Conservation (phyloP, 2,888 invertebrate species). For the Diaprepes abbreviatus region DNA sequence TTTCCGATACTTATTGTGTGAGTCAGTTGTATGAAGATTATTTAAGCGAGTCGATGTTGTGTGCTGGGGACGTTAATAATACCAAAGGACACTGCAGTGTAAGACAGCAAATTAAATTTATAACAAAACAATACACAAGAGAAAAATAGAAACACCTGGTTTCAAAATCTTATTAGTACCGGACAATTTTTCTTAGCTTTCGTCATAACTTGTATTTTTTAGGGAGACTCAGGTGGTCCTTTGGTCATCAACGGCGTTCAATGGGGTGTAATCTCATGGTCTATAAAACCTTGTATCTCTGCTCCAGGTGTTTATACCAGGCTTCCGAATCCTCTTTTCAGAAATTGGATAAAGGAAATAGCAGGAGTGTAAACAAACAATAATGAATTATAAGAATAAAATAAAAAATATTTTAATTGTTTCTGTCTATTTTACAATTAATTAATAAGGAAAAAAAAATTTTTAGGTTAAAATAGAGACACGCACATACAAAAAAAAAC, state of each 20-base stretch:
- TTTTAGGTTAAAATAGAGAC: too few species aligned
- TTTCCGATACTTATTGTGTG: slow-evolving; percentile 21
- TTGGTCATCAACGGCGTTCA: slow-evolving; percentile 26
- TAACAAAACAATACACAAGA: too few species aligned
- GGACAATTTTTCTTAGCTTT: too few species aligned
- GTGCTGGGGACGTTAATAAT: slow-evolving; percentile 24
- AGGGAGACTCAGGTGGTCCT: slow-evolving; percentile 37
- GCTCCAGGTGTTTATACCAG: slow-evolving; percentile 34
- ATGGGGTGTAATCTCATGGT: slow-evolving; percentile 35
- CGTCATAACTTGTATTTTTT: too few species aligned
- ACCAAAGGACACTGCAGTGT: slow-evolving; percentile 36
- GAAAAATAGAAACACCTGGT: too few species aligned
- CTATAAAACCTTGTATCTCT: slow-evolving; percentile 31
- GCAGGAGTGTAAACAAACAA: slow-evolving; percentile 15
- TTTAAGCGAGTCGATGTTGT: slow-evolving; percentile 11
- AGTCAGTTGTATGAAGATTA: slow-evolving; percentile 10
- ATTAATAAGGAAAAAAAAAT: too few species aligned
- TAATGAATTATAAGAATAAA: too few species aligned
- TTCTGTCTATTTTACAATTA: too few species aligned
- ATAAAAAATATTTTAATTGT: too few species aligned
- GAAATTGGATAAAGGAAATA: slow-evolving; percentile 24
- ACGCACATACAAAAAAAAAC: too few species aligned
- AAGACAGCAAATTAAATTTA: too few species aligned
- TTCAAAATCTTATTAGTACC: too few species aligned
- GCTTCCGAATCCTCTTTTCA: slow-evolving; percentile 17